Conservation (phyloP, 1,140 invertebrate species). For the Panagrolaimus sp. region DNA sequence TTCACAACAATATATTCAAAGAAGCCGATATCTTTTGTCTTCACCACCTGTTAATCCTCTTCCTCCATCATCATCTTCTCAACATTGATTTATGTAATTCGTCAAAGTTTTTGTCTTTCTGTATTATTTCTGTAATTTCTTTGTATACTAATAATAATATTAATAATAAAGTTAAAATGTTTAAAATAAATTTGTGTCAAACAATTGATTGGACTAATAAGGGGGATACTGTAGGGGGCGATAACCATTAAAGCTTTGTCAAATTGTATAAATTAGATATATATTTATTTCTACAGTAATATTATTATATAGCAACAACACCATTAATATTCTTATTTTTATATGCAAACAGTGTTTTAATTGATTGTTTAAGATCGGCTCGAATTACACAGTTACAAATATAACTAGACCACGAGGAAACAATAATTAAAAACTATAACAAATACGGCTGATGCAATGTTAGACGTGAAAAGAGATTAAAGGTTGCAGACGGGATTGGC, state of each 20-base stretch:
- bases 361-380: slow-evolving; percentile 23
- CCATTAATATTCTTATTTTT: not conserved
- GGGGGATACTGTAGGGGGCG: too few relatives aligned
- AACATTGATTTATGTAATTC: not conserved
- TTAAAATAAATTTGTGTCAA: too few relatives aligned
- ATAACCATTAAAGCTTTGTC: not conserved
- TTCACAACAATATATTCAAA: not conserved
- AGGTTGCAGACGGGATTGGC: too few relatives aligned
- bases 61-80: not conserved
- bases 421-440: slow-evolving; percentile 51
- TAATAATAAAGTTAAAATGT: too few relatives aligned
- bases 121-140: not conserved
- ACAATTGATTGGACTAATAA: too few relatives aligned
- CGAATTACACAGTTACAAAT: slow-evolving; percentile 47
- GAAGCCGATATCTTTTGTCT: too few relatives aligned
- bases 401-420: slow-evolving; percentile 54
- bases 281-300: slow-evolving; percentile 5
- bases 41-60: not conserved
- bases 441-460: too few relatives aligned
- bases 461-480: too few relatives aligned
- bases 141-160: not conserved
- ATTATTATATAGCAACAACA: not conserved
- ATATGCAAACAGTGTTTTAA: not conserved
- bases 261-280: too few relatives aligned
- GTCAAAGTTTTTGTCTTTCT: not conserved